A percentile compares a stretch with the other conserved stretches of the same genome.
phyloP scores from a whole-genome alignment of 2,113 vertebrate genomes.

The Muntiacus muntjak region DNA sequence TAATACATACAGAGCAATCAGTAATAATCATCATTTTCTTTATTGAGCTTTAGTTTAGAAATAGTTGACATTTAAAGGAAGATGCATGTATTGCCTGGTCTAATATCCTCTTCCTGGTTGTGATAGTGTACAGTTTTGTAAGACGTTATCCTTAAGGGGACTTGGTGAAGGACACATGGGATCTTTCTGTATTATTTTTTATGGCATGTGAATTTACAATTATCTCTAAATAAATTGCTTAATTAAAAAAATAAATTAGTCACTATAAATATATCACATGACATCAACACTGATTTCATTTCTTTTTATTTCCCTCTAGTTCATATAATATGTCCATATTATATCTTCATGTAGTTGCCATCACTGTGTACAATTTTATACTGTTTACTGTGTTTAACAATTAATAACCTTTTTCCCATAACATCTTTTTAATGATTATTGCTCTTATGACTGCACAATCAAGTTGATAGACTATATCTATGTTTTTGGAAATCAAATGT shows the following conservation, averaged over 20 bases:
- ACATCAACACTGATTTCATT: not conserved
- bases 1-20: not conserved
- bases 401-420: not conserved
- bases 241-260: not conserved
- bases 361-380: not conserved
- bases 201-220: not conserved
- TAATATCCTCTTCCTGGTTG: not conserved
- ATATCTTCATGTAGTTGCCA: not conserved
- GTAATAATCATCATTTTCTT: not conserved
- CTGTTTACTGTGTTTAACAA: constrained; percentile 14
- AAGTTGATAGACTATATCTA: not conserved
- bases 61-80: not conserved
- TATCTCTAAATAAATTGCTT: not conserved
- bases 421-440: not conserved
- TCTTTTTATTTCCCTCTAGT: not conserved
- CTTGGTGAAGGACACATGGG: not conserved
- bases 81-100: not conserved
- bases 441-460: not conserved
- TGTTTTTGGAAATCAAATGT: not conserved
- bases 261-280: not conserved
- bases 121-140: not conserved
- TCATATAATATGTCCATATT: not conserved
- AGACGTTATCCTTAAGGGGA: not conserved
- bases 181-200: not conserved
- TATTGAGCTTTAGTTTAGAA: not conserved